Evolutionary conservation across 2,888 invertebrate species (phyloP), one percentile per base, ranked within the genome.

Genomic region (Timandra comae): DNA sequence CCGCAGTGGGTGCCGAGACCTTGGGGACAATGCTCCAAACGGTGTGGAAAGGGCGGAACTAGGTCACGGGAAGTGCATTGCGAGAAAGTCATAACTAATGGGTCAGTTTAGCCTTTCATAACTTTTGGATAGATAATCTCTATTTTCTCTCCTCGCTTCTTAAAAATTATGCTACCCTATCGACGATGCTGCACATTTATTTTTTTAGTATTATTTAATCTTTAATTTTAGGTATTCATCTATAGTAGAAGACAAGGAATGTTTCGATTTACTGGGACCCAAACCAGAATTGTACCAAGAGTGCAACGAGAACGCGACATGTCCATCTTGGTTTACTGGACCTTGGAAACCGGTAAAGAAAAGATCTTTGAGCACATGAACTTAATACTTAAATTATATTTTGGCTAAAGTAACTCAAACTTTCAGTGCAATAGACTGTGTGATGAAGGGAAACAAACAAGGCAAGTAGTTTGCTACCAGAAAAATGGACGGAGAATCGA

Each of bases 281-380:
- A 93, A 92, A 58, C 95, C 94, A 0, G 81, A 87, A 3, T 86
- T 88, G 7, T 87, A 87, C 36, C 89, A 92, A 57, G 86, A 89
- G 32, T 97, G 97, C 71, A 95, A 94, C 68, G 87, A 88, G 32
- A 91, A 92, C 37, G 87, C 90, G 13, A 88, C 90, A 12, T 97
- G 97, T 63, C 96, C 98, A 0, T 88, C 89, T 30, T 98, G 96
- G 93, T 93, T 94, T 62, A 84, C 90, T 12, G 96, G 93, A 32
- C 93, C 93, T 3, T 99, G 98, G 98, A 92, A 91, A 65, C 93
- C 95, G 49, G 96, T 96, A n/a, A n/a, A n/a, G n/a, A 79, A 86
- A 89, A 70, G 13, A 12, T 36, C n/a, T n/a, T n/a, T n/a, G n/a
- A n/a, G n/a, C n/a, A n/a, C n/a, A n/a, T 27, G 1, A 10, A 9